phyloP scores from a whole-genome alignment of 1,140 invertebrate species.

The Papilio xuthus region DNA sequence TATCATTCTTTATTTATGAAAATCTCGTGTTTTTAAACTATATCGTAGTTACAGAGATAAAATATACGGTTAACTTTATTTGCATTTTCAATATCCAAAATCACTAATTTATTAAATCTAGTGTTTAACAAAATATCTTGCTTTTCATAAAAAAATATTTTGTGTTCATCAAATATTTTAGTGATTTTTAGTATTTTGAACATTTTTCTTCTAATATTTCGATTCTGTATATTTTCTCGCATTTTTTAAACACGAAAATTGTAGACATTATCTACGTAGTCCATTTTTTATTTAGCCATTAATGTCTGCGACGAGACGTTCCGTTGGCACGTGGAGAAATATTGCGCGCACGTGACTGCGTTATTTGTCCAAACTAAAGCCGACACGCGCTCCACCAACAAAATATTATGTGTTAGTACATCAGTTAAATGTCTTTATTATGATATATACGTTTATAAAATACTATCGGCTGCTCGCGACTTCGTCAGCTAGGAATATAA shows the following conservation, averaged over 20 bases:
- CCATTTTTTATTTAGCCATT: constrained; percentile 25
- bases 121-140: no score
- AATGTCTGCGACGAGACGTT: constrained; percentile 14
- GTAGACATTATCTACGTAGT: not conserved
- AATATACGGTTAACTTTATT: no score
- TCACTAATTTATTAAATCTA: no score
- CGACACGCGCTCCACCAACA: not conserved
- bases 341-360: constrained; percentile 9
- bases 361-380: constrained; percentile 24
- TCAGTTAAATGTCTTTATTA: constrained; percentile 4
- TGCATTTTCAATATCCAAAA: no score
- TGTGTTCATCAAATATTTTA: no score
- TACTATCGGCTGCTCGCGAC: not conserved
- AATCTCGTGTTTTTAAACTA: not conserved
- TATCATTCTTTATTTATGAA: not conserved
- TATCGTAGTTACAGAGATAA: no score
- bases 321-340: constrained; percentile 10
- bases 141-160: no score
- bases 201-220: no score
- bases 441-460: not conserved
- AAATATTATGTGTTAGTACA: constrained; percentile 20
- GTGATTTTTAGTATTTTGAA: no score
- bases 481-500: not conserved
- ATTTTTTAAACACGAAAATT: not conserved
- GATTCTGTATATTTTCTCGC: not conserved